Conservation (phyloP, 2,888 invertebrate genomes). For the Matsumyia berberina region DNA sequence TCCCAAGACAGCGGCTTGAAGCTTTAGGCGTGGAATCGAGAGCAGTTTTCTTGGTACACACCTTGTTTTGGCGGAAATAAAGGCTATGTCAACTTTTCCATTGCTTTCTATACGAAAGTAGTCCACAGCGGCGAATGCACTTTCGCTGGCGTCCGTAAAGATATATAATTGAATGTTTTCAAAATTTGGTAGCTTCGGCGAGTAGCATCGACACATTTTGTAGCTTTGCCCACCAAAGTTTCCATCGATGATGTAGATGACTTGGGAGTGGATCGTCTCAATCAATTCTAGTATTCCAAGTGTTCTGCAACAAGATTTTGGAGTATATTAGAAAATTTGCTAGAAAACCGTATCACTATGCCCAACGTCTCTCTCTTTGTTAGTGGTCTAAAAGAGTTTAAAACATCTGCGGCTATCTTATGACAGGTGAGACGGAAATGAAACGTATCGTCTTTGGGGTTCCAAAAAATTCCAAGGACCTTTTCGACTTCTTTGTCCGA, state of each 20-base stretch:
- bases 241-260: neutral
- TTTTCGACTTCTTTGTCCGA: slow-evolving; percentile 39
- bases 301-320: no score
- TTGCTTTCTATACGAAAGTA: slow-evolving; percentile 43
- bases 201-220: no score
- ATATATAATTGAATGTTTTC: slow-evolving; percentile 55
- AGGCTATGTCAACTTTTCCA: no score
- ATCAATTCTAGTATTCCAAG: no score
- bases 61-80: no score
- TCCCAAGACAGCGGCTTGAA: no score
- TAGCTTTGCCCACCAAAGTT: no score
- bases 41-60: no score
- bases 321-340: no score
- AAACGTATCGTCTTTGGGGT: slow-evolving; percentile 66
- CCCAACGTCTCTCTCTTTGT: slow-evolving; percentile 2
- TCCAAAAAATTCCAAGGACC: slow-evolving; percentile 77
- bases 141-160: slow-evolving; percentile 68
- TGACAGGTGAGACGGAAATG: slow-evolving; percentile 8
- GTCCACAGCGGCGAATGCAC: slow-evolving; percentile 74
- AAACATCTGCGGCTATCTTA: neutral
- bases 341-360: no score
- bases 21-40: no score
- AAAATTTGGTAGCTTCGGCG: neutral
- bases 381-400: neutral
- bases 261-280: neutral